Conservation (phyloP, 2,797 vertebrate genomes). For the Cynopterus sphinx region DNA sequence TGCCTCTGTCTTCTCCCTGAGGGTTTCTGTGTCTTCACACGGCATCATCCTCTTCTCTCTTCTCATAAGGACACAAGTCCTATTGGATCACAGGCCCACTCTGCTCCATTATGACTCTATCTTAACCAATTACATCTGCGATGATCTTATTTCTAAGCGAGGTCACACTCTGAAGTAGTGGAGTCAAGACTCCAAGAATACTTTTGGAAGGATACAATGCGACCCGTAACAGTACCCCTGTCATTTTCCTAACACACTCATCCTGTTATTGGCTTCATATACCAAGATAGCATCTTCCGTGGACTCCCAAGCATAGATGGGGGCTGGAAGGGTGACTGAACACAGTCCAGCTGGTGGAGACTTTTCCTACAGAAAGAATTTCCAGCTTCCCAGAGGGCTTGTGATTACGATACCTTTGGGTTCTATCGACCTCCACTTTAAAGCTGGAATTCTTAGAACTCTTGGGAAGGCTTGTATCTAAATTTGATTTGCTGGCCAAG, state of each 20-base stretch:
- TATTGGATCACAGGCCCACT: not conserved
- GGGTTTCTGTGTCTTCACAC: not conserved
- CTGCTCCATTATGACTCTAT: not conserved
- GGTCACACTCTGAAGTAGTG: not conserved
- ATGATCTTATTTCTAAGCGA: not conserved
- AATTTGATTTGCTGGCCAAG: not conserved
- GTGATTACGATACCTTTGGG: not conserved
- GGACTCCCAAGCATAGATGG: not conserved
- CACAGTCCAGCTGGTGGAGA: not conserved
- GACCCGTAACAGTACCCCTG: rapidly evolving
- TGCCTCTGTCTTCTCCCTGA: not conserved
- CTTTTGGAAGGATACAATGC: not conserved
- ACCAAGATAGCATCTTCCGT: not conserved
- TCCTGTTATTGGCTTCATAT: not conserved
- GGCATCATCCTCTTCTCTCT: not conserved
- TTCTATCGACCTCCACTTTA: not conserved
- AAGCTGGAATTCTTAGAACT: not conserved
- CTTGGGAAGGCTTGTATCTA: not conserved
- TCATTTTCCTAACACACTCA: not conserved
- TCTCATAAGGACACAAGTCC: not conserved
- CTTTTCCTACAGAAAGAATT: not conserved
- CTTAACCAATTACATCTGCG: not conserved
- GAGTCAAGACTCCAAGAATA: not conserved
- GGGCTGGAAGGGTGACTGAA: not conserved
- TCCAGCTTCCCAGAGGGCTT: not conserved